Evolutionary conservation across 2,113 vertebrate genomes (phyloP), one percentile per base, ranked within the genome.

Genomic region (Epinephelus moara): DNA sequence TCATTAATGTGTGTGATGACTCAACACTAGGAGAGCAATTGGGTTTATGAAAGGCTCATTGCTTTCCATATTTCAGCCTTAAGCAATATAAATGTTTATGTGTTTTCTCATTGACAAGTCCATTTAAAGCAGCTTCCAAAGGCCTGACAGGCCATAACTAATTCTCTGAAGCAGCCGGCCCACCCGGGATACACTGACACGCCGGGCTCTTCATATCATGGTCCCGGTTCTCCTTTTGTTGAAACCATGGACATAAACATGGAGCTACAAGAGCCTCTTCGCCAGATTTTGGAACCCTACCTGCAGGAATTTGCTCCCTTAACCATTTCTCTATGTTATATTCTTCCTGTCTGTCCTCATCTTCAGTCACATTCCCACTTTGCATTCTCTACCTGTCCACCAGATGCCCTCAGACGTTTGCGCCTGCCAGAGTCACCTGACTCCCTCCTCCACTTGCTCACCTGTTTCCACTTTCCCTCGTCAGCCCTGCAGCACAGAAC

Each of bases 11-110:
- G 76, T 80, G 59, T 76, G 85, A 89, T 81, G 73, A 81, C 78
- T 87, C 79, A 87, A 86, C 69, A 78, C 61, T 70, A 62, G 78
- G 59, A 75, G 84, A 87, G 82, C 74, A 80, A 74, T 80, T 80
- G 64, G 77, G 84, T 90, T 91, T 91, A 88, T 89, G 82, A 84
- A 85, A 85, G 72, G 82, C 82, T 91, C 86, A 90, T 87, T 91
- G 82, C 84, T 62, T 82, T 70, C 76, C 85, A 83, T 88, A 83
- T 89, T 87, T 92, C 83, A 91, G 78, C 86, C 85, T 63, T 82
- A 81, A 89, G 78, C 80, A 72, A 78, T 87, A 84, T 84, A 87
- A 87, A 87, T 90, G 74, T 81, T 84, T 79, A 57, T 88, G 79
- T 85, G 71, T 91, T 90, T 89, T 55, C 75, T 66, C 69, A 83